Conservation (phyloP, 1,140 invertebrate genomes). For the Helicoverpa zea region DNA sequence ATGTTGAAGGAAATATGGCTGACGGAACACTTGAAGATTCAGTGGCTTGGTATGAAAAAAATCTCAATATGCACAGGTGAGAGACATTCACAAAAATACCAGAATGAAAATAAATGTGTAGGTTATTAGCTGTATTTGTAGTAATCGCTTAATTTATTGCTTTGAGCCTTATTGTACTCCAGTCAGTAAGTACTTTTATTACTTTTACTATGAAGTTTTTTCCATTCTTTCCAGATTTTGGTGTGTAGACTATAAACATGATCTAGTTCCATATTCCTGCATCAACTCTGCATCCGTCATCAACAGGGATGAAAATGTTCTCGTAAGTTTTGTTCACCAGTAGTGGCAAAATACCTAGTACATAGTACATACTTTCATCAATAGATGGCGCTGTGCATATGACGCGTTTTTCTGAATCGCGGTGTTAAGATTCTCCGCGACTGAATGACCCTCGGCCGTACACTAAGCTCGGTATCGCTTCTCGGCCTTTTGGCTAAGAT, state of each 20-base stretch:
- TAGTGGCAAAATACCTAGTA: background rate
- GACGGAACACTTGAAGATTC: slow-evolving; percentile 95
- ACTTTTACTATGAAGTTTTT: background rate
- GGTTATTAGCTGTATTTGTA: background rate
- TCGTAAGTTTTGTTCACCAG: slow-evolving; percentile 86
- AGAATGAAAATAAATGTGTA: background rate
- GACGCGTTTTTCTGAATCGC: slow-evolving; percentile 35
- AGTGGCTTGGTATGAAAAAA: slow-evolving; percentile 97
- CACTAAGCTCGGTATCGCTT: slow-evolving; percentile 22
- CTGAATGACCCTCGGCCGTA: slow-evolving; percentile 28
- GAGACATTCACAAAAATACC: no score
- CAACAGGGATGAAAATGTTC: slow-evolving; percentile 98
- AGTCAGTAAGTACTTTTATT: background rate
- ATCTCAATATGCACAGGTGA: slow-evolving; percentile 94
- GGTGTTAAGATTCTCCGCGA: slow-evolving; percentile 33
- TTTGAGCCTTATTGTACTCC: no score
- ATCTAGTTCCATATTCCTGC: slow-evolving; percentile 98
- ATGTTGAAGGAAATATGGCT: slow-evolving; percentile 98
- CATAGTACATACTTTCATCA: background rate
- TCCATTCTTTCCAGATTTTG: slow-evolving; percentile 91
- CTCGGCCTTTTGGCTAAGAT: slow-evolving; percentile 57
- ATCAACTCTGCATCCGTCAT: slow-evolving; percentile 98
- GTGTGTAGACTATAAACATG: slow-evolving; percentile 98
- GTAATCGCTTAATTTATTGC: no score
- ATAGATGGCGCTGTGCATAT: slow-evolving; percentile 40